phyloP scores from a whole-genome alignment of 2,113 vertebrate genomes.

The Chloropsis hardwickii region DNA sequence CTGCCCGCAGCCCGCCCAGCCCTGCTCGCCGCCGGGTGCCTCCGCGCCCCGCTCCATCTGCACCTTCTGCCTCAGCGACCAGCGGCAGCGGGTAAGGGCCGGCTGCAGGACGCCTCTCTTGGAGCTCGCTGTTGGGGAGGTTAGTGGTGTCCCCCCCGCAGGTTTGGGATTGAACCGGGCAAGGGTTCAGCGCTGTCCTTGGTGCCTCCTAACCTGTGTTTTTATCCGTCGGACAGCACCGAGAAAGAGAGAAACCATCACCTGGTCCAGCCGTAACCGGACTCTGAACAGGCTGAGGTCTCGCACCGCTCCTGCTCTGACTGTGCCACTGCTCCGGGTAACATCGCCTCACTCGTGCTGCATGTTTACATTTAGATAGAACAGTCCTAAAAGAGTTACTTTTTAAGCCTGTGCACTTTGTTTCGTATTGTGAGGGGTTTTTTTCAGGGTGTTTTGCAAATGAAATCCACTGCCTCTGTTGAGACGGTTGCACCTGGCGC shows the following conservation, averaged over 20 bases:
- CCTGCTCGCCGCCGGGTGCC: slow-evolving; percentile 62
- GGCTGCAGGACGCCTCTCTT: accelerated
- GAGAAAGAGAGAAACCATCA: slow-evolving; percentile 75
- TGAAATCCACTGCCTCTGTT: slow-evolving; percentile 62
- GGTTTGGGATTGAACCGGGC: neutral
- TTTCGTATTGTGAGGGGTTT: slow-evolving; percentile 42
- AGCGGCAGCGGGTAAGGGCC: slow-evolving; percentile 82
- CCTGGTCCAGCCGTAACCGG: slow-evolving; percentile 39
- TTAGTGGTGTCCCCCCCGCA: accelerated
- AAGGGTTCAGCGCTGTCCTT: accelerated
- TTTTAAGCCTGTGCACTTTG: slow-evolving; percentile 49
- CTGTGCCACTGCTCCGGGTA: neutral
- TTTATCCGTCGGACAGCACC: slow-evolving; percentile 64
- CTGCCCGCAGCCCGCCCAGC: neutral
- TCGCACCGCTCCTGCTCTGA: neutral
- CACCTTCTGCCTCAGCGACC: slow-evolving; percentile 89
- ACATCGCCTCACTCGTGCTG: neutral
- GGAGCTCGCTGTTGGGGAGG: accelerated
- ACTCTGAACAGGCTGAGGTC: neutral
- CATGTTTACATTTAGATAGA: slow-evolving; percentile 70
- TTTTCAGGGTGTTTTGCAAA: slow-evolving; percentile 61
- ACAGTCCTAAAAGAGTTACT: neutral
- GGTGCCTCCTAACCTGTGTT: neutral
- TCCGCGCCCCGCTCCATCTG: slow-evolving; percentile 80
- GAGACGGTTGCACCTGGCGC: slow-evolving; percentile 76